Percentiles rank a stretch among this genome's conserved stretches.
Conservation (phyloP, 2,113 vertebrate species). For the Neogale vison region DNA sequence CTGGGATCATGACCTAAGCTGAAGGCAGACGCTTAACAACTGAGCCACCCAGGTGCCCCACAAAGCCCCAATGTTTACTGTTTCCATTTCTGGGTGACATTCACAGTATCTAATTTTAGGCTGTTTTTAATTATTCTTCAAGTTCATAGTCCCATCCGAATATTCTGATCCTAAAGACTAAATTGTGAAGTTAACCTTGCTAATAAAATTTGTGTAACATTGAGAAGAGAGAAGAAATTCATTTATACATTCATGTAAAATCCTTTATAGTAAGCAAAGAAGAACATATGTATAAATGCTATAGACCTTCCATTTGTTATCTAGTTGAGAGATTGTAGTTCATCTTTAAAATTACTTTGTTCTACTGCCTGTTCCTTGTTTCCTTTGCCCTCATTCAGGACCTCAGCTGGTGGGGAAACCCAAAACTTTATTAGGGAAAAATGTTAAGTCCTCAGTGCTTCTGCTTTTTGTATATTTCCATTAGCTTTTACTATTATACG, state of each 20-base stretch:
- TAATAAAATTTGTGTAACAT: not conserved
- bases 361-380: not conserved
- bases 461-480: not conserved
- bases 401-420: not conserved
- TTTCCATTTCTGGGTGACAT: not conserved
- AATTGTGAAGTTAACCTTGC: not conserved
- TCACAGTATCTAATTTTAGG: not conserved
- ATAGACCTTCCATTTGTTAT: not conserved
- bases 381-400: not conserved
- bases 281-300: not conserved
- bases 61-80: not conserved
- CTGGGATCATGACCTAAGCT: not conserved
- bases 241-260: not conserved
- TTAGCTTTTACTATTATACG: not conserved
- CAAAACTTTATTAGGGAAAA: not conserved
- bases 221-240: not conserved
- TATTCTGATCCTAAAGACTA: not conserved
- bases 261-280: not conserved
- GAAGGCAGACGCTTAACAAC: not conserved
- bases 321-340: conserved; percentile 16
- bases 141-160: not conserved
- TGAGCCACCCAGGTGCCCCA: not conserved
- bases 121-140: not conserved
- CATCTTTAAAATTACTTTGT: not conserved
- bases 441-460: not conserved